Evolutionary conservation across 2,888 invertebrate species (phyloP).

Genomic region (Dolichopus griseipennis): DNA sequence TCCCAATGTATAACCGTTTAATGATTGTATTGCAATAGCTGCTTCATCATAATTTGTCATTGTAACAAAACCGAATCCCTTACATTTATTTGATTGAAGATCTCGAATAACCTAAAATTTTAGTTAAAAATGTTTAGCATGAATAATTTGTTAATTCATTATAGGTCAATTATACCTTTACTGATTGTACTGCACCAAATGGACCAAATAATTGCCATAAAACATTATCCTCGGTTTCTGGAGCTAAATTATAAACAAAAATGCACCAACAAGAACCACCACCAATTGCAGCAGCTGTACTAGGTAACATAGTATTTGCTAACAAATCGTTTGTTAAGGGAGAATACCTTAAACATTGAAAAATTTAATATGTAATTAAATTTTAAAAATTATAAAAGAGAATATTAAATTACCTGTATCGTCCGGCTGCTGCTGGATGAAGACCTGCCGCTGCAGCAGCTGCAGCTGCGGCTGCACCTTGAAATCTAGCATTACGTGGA

Average conservation of each 20-base stretch:
- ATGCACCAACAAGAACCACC: constrained; percentile 73
- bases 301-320: constrained; percentile 68
- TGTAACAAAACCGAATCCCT: constrained; percentile 96
- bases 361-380: background rate
- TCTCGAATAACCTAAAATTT: constrained; percentile 76
- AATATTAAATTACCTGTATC: constrained; percentile 35
- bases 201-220: constrained; percentile 97
- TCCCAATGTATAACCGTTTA: constrained; percentile 92
- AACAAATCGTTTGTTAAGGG: constrained; percentile 77
- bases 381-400: constrained; percentile 8
- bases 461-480: constrained; percentile 54
- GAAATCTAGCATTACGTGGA: constrained; percentile 65
- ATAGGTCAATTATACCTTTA: constrained; percentile 58
- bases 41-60: constrained; percentile 99
- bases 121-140: background rate
- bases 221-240: constrained; percentile 92
- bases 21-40: constrained; percentile 87
- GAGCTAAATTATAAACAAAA: constrained; percentile 92
- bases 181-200: constrained; percentile 94
- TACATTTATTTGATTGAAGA: constrained; percentile 93
- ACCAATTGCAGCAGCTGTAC: constrained; percentile 67
- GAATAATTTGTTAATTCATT: no score
- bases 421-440: constrained; percentile 38
- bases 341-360: constrained; percentile 60
- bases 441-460: constrained; percentile 43